Conservation (phyloP, 2,797 vertebrate species). For the Acomys russatus region DNA sequence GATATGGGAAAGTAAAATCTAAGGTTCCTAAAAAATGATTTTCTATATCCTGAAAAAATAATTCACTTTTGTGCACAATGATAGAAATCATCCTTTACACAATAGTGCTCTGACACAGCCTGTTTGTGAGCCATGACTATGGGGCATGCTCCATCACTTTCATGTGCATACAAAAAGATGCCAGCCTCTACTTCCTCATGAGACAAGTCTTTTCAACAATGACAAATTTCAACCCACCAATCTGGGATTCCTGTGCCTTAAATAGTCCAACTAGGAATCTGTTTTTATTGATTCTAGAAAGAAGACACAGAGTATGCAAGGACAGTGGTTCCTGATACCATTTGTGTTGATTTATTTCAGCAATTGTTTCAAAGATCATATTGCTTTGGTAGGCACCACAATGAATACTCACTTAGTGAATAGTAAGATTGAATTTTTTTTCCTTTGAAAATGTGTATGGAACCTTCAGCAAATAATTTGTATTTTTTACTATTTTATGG, state of each 20-base stretch:
- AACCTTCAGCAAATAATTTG: not conserved
- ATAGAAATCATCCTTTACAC: slow-evolving; percentile 35
- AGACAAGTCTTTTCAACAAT: not conserved
- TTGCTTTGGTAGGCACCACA: slow-evolving; percentile 60
- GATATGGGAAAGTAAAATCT: slow-evolving; percentile 6
- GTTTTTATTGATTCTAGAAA: slow-evolving; percentile 20
- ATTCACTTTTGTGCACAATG: not conserved
- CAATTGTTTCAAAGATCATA: slow-evolving; percentile 76
- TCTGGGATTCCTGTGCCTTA: not conserved
- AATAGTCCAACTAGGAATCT: slow-evolving; percentile 9
- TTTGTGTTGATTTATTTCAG: slow-evolving; percentile 66
- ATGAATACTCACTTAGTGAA: not conserved
- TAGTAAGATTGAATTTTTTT: not conserved
- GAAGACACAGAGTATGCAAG: slow-evolving; percentile 39
- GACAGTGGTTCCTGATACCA: slow-evolving; percentile 60
- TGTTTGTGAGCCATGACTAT: not conserved
- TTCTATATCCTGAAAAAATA: slow-evolving; percentile 44
- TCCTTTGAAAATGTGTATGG: not conserved
- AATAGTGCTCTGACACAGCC: slow-evolving; percentile 39
- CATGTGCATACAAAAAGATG: slow-evolving; percentile 60
- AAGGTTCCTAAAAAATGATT: slow-evolving; percentile 20
- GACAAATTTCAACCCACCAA: slow-evolving; percentile 6
- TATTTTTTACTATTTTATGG: slow-evolving; percentile 23
- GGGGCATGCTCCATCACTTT: slow-evolving; percentile 14
- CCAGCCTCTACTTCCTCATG: not conserved